Evolutionary conservation across 2,888 invertebrate species (phyloP).

Genomic region (Hoplodrina blanda): DNA sequence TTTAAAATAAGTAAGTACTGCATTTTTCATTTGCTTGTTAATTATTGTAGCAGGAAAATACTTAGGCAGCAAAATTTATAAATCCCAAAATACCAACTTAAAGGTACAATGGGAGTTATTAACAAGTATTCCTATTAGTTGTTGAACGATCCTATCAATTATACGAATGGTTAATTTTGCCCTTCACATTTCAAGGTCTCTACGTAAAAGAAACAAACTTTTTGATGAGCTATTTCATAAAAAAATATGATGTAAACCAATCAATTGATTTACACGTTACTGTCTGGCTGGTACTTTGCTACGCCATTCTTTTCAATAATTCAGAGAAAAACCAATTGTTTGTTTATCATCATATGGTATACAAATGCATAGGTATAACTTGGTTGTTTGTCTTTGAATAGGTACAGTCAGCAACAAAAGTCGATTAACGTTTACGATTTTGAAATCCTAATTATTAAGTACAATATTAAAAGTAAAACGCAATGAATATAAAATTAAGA

Average conservation of each 20-base stretch:
- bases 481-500: too few relatives aligned
- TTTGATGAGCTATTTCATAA: conserved; percentile 36
- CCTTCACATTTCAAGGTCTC: conserved; percentile 53
- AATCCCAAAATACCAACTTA: not conserved
- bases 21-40: not conserved
- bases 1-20: not conserved
- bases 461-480: too few relatives aligned
- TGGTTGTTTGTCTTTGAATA: conserved; percentile 6
- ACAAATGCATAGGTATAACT: not conserved
- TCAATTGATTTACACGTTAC: conserved; percentile 24
- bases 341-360: not conserved
- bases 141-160: conserved; percentile 32
- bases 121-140: conserved; percentile 8
- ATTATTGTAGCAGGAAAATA: not conserved
- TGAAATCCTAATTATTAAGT: too few relatives aligned
- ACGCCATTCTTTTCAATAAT: not conserved
- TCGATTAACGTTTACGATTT: too few relatives aligned
- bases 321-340: not conserved
- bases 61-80: not conserved
- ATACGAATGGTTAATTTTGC: conserved; percentile 39
- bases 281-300: conserved; percentile 14
- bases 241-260: conserved; percentile 34
- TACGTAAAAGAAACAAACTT: conserved; percentile 40
- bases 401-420: too few relatives aligned
- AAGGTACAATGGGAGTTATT: not conserved